Percentiles rank a stretch among this genome's conserved stretches.
Evolutionary conservation across 2,113 vertebrate genomes (phyloP).

Genomic region (Lichenostomus cassidix): DNA sequence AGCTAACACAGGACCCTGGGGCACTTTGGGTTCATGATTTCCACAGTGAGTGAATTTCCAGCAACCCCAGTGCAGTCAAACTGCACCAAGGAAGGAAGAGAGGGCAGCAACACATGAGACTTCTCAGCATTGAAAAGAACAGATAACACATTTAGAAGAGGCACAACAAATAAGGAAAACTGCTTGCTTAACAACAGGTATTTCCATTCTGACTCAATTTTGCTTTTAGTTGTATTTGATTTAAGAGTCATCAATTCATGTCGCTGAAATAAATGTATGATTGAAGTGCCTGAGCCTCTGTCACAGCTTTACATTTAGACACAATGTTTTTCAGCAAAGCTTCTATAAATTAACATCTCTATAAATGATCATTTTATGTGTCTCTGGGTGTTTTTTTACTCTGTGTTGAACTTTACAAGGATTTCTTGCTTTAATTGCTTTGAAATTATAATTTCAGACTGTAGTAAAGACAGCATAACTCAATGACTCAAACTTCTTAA

Average conservation of each 20-base stretch:
- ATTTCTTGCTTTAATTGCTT: background rate
- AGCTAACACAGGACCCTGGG: background rate
- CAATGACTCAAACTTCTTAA: background rate
- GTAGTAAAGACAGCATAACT: background rate
- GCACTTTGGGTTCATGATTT: background rate
- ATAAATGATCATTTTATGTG: background rate
- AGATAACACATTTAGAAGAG: background rate
- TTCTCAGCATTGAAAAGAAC: background rate
- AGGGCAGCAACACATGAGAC: background rate
- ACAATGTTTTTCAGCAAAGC: background rate
- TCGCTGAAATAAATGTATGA: background rate
- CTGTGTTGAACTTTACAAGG: background rate
- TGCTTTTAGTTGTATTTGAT: background rate
- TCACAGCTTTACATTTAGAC: background rate
- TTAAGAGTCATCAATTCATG: background rate
- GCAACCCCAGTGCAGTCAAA: too few species aligned
- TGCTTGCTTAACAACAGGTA: background rate
- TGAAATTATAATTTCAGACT: conserved; percentile 2
- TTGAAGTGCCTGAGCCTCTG: background rate
- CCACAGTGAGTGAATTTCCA: background rate
- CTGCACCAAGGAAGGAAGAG: background rate
- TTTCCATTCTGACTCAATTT: background rate
- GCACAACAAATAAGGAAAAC: background rate
- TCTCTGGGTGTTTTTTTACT: background rate
- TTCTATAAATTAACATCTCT: background rate